Base-by-base conservation (phyloP, 2,888 invertebrate species). In the Stenodera caucasica region DNA sequence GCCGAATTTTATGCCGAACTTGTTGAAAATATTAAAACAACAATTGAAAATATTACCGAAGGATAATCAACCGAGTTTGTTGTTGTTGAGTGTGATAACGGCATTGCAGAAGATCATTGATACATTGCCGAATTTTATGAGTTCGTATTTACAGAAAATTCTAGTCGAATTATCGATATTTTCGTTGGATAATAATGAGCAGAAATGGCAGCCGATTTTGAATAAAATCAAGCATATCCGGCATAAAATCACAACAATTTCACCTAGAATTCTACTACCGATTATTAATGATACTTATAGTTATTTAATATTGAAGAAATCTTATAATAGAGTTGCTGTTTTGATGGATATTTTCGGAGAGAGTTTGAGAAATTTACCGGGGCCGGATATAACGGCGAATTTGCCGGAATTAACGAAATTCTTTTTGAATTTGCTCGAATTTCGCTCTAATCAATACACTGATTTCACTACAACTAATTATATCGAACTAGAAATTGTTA, bases 91-190 rank as follows among this genome's bases (percentile, higher is more conserved):
- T 76, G 86, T 90, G 6, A 84, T 94, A 1, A 91, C 92, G 2
- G 89, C 92, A 0, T 81, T 94, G 32, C 88, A 90, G 61, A 94
- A 93, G 79, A 87, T 96, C 40, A 86, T 95, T 4, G 91, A 92
- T 74, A 88, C 90, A 26, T 78, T 96, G 45, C 89, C 93, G 0
- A 82, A 90, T 37, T 97, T 96, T 77, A 78, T 97, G 65, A 94
- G 93, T 63, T 92, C 94, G 0, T 95, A 95, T 79, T 81, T 96
- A 32, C 86, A 88, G 67, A 88, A 90, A 69, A 82, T 93, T 32
- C 75, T 93, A 0, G 83, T 82, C 8, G 86, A 89, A 67, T 79
- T 91, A 40, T 85, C 88, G 0, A 82, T 85, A 58, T 77, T 91
- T 33, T 32, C 62, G 1, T 65, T 69, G 7, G 83, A 85, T 58